Base-by-base conservation (phyloP, 2,888 invertebrate species). In the Hirtodrosophila confusa region DNA sequence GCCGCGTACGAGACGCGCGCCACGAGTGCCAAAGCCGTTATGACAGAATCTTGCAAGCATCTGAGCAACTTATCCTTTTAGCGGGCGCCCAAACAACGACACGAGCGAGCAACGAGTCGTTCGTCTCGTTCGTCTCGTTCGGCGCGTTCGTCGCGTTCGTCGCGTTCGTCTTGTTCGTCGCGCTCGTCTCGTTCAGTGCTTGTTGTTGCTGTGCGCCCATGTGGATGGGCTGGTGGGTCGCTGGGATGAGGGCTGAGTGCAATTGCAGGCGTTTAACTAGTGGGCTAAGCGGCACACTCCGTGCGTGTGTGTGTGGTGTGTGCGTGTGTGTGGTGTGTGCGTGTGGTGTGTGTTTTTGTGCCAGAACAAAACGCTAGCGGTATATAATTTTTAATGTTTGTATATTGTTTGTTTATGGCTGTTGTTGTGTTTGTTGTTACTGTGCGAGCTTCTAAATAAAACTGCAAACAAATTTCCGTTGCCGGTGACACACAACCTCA, bases 21-120 rank as follows among this genome's bases (percentile, higher is more conserved):
- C 62, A 80, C 84, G 83, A 84, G 49, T 76, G 83, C 85, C 85
- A 66, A 80, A 84, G 83, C 83, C 83, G 85, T 84, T 85, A 84
- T 84, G 83, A 80, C 85, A 80, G 83, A 85, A 80, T 84, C 83
- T 85, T 74, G 76, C 74, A 70, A 80, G 83, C 85, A 80, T 83
- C 85, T 66, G 78, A 68, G 47, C 67, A 85, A 84, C 83, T 84
- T 84, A 84, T 84, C 83, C 83, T 84, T 74, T 63, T 66, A 39
- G 65, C 63, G 39, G 45, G 41, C 60, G 58, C 47, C 37, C 49
- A 44, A 39, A 7, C 45, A 3, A 11, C 37, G 49, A 23, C 39
- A 53, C 61, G 60, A 61, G 24, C 50, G 39, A 12, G 29, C 7
- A 24, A 27, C 67, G 70, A 55, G 24, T 24, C 44, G 51, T 48